Evolutionary conservation across 53 echinoderm and acorn worm species (phyloP).

Genomic region (Actinopyga echinites): DNA sequence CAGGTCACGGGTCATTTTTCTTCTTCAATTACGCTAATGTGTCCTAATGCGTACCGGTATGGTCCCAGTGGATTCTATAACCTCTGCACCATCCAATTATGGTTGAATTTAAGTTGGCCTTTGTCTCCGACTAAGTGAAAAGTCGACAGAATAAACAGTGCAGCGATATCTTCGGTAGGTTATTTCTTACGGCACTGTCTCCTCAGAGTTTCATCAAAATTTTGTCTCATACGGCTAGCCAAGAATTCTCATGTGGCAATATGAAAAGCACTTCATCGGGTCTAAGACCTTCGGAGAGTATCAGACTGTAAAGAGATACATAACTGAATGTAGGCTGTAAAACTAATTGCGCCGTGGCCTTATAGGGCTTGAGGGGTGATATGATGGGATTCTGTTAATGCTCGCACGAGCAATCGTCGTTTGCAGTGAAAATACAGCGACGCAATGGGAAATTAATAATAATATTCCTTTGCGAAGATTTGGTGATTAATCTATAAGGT

Average conservation of each 20-base stretch:
- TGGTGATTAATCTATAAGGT: too few species aligned
- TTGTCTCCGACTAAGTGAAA: not conserved
- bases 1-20: not conserved
- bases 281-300: constrained; percentile 6
- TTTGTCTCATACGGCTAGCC: constrained; percentile 3
- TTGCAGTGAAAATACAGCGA: not conserved
- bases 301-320: not conserved
- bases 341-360: constrained; percentile 12
- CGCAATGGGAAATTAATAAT: not conserved
- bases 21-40: not conserved
- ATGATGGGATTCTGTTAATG: constrained; percentile 32
- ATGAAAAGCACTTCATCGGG: not conserved
- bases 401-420: not conserved
- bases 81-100: constrained; percentile 26
- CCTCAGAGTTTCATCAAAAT: not conserved
- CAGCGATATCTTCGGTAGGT: not conserved
- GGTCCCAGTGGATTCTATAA: constrained; percentile 11
- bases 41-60: not conserved
- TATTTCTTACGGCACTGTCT: not conserved
- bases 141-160: not conserved
- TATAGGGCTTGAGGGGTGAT: not conserved
- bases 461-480: too few species aligned
- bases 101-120: not conserved
- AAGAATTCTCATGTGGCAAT: constrained; percentile 26
- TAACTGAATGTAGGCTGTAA: not conserved